Base-by-base conservation (phyloP, 2,888 invertebrate species). In the Sarcophaga caerulescens region DNA sequence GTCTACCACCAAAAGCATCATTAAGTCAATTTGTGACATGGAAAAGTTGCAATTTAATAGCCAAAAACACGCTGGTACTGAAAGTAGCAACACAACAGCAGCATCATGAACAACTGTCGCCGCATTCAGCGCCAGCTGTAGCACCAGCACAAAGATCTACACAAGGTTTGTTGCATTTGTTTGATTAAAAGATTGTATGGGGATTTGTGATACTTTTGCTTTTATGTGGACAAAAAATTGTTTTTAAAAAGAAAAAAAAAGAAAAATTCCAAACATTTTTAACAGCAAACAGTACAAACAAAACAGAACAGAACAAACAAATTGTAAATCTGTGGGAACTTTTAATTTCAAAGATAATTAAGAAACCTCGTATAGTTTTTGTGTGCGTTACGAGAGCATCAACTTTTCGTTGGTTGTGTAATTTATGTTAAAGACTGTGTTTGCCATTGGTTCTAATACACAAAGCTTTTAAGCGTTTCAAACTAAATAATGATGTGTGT, bases 1-100 rank as follows among this genome's bases (percentile, higher is more conserved):
- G 68, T 87, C 65, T 47, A 81, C 81, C 75, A 83, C 81, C 81
- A 78, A 85, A 88, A 87, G 90, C 89, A 89, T 90, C 92, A 91
- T 92, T 92, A 91, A 90, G 90, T 91, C 90, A 90, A 90, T 90
- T 91, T 90, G 89, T 86, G 88, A 86, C 84, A 85, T 85, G 85
- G 88, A 88, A 80, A 87, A 89, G 88, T 89, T 88, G 88, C 89
- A 89, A 88, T 89, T 90, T 90, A 91, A 91, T 91, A 90, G 90
- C 89, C 89, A 88, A 84, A 85, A 70, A 82, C 59, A 74, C 71
- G 60, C 59, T 74, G 69, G 68, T 35, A 62, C 12, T 12, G 63
- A 77, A 45, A 52, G 60, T 57, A 23, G 52, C 17, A 52, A 17
- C 3, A 35, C 14, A 47, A 69, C 70, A 45, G 45, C 17, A 59